Evolutionary conservation across 53 echinoderm and acorn worm species (phyloP), one percentile per base, ranked within the genome.

Genomic region (Echinarachnius parma): DNA sequence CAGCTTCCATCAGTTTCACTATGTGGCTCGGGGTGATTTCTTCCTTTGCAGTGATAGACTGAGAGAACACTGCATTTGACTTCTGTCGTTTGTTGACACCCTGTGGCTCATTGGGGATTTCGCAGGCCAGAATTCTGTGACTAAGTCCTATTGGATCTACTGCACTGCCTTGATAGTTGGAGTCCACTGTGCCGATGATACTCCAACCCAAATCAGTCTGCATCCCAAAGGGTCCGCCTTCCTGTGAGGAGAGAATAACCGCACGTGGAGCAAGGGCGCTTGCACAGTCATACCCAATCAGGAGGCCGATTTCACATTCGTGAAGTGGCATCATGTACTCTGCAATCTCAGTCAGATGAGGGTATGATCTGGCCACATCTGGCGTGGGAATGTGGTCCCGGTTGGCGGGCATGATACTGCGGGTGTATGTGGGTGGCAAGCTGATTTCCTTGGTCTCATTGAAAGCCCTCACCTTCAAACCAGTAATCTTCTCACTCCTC

Each of bases 191-290:
- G 20, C 85, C 80, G 3, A 85, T 63, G 18, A 85, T 71, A 23
- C 85, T 75, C 85, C 85, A 85, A 21, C 86, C 86, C 18, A 86
- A 67, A 27, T 63, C 75, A 20, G 79, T 84, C 22, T 44, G 36
- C 36, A 61, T 60, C 3, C 79, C 81, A 80, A 46, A 86, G 1
- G 86, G 86, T 13, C 53, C 79, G 20, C 39, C n/a, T 34, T 61
- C 45, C 26, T 65, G 39, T 32, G 71, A 60, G 35, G 23, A 11
- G 34, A 85, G 57, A 3, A 71, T 53, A 3, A 63, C 45, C 9
- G 50, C 72, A n/a, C 75, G n/a, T 14, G 83, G 83, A 32, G 44
- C 53, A 9, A 83, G 62, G 37, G 83, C 83, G 15, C 60, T 83
- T 26, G 83, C 13, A 39, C 83, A 83, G 60, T 83, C 48, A 34